Base-by-base conservation (phyloP, 2,113 vertebrate genomes). In the Axis porcinus region DNA sequence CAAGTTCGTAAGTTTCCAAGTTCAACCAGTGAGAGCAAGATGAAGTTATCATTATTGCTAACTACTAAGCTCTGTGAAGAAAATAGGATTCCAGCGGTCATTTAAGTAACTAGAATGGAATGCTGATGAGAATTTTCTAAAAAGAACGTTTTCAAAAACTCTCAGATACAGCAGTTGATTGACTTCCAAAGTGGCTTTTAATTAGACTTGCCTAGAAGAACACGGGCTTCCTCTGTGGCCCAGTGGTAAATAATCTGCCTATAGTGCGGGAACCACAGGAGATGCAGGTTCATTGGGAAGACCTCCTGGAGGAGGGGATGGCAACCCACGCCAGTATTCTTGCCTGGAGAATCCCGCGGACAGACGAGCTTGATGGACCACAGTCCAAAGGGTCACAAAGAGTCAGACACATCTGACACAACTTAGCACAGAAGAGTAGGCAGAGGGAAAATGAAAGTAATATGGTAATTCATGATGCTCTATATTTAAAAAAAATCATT, bases 391-490 rank as follows among this genome's bases (percentile, higher is more conserved):
- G 21, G n/a, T 40, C 2, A 5, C 36, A 40, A 40, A 74, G 67
- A 74, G 6, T 74, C 21, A 74, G 67, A 40, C 67, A 25, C 21
- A 25, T 23, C 19, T 74, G 67, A 74, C 1, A 5, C n/a, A 23
- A 74, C 67, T 74, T 25, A 74, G 67, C n/a, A 13, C 67, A 64
- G 93, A 94, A 88, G 23, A 87, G 6, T 47, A 78, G 28, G 33
- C 82, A 95, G 36, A 95, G 55, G 67, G 16, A 94, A 97, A 97
- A 89, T 50, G 27, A 96, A 97, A 92, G 79, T 40, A 91, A 70
- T 64, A 58, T 67, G 70, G 19, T 94, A 94, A 95, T 86, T 93
- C 47, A 74, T 91, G 47, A 70, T 74, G 78, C 28, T 91, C 25
- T 96, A 5, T 82, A 60, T 92, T 97, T 50, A 1, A 33, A 23